Conservation (phyloP, 2,113 vertebrate species). For the Syrmaticus mikado region DNA sequence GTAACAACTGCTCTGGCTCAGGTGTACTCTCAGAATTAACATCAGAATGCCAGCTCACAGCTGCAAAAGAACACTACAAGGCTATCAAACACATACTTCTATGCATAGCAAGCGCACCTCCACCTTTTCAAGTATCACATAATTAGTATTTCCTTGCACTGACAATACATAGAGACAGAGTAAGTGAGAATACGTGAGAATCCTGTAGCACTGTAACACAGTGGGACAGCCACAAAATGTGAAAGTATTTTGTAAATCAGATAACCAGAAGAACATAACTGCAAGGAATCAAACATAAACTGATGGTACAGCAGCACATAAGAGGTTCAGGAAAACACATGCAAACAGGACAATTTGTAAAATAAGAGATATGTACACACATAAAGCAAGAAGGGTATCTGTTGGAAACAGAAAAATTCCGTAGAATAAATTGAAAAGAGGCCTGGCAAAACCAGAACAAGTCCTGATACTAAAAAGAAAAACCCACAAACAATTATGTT, state of each 20-base stretch:
- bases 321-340: not conserved
- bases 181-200: not conserved
- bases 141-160: not conserved
- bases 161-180: not conserved
- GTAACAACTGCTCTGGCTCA: not conserved
- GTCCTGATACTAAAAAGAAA: not conserved
- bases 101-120: not conserved
- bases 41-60: not conserved
- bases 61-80: not conserved
- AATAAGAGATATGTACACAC: not conserved
- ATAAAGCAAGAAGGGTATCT: not conserved
- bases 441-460: not conserved
- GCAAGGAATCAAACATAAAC: not conserved
- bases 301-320: not conserved
- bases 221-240: not conserved
- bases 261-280: not conserved
- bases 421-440: not conserved
- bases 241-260: not conserved
- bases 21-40: not conserved
- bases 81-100: not conserved
- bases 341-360: not conserved
- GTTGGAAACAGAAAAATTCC: not conserved
- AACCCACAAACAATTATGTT: not conserved
- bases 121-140: not conserved
- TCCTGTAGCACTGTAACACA: not conserved